Evolutionary conservation across 1,140 invertebrate genomes (phyloP), one percentile per base, ranked within the genome.

Genomic region (Oscheius sp.): DNA sequence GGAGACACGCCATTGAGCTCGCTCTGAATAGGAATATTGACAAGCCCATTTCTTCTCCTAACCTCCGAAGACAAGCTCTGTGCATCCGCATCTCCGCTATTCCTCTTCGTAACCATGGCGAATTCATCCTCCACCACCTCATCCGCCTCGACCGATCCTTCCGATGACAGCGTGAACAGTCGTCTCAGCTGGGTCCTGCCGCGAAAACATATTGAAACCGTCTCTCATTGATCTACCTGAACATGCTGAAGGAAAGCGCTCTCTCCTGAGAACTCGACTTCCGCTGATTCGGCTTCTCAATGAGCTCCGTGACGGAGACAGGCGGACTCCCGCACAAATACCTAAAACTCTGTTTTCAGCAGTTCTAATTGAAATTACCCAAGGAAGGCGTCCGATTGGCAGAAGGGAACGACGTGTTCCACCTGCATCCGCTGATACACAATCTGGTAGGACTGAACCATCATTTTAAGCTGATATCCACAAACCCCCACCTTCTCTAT

Each of bases 301-400:
- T 76, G 1, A 76, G 58, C 31, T 76, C 74, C 15, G 76, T 68
- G 23, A 76, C 55, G 20, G 74, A 36, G 23, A 68, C 31, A 23
- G 74, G 74, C 20, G 74, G 74, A 1, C 62, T 68, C 2, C 74
- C 74, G 28, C 74, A 76, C 0, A 76, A 46, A 45, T 74, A 61
- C 20, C 55, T 26, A 15, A 15, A 18, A 59, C 15, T 59, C 15
- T 59, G 15, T 59, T 59, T 59, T 26, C n/a, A 59, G 15, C 28
- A 18, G 26, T 59, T 18, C 0, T 29, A 0, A 59, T 59, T 26
- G n/a, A 18, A n/a, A 45, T 45, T 45, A 45, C 10, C 74, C 74
- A 13, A 76, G 63, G 28, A 74, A 76, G 23, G 62, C 55, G 32
- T 76, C 74, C 4, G 69, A 74, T 59, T 76, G 74, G 35, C 74